Evolutionary conservation across 2,113 vertebrate genomes (phyloP).

Genomic region (Onychostoma macrolepis): DNA sequence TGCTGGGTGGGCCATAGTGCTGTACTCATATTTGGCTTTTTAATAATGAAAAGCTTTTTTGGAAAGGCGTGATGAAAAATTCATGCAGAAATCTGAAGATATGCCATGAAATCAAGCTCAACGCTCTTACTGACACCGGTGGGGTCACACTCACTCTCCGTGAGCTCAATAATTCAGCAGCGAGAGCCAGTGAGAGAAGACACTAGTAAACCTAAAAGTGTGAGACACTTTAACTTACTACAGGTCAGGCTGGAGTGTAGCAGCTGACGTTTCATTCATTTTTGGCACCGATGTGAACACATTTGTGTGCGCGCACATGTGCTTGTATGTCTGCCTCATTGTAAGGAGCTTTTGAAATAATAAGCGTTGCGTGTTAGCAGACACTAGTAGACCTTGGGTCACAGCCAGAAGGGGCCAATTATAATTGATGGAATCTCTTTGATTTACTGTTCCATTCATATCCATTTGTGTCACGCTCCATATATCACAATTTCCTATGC

Average conservation of each 20-base stretch:
- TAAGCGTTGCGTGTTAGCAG: slow-evolving; percentile 2
- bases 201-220: slow-evolving; percentile 42
- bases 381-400: slow-evolving; percentile 65
- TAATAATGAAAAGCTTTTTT: slow-evolving; percentile 60
- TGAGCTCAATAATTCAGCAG: slow-evolving; percentile 59
- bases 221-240: slow-evolving; percentile 48
- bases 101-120: slow-evolving; percentile 61
- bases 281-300: neutral
- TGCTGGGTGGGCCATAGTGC: slow-evolving; percentile 22
- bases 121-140: slow-evolving; percentile 54
- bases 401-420: slow-evolving; percentile 64
- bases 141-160: slow-evolving; percentile 21
- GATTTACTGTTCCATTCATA: slow-evolving; percentile 68
- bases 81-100: slow-evolving; percentile 58
- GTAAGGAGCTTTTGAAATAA: slow-evolving; percentile 23
- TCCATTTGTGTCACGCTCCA: slow-evolving; percentile 76
- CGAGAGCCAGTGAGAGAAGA: slow-evolving; percentile 20
- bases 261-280: neutral
- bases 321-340: neutral
- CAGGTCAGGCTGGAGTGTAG: neutral
- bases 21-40: slow-evolving; percentile 56
- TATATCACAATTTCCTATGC: slow-evolving; percentile 76
- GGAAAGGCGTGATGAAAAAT: slow-evolving; percentile 60
- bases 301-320: neutral
- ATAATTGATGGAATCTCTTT: slow-evolving; percentile 73